Percentiles rank a stretch among this genome's conserved stretches.
These are phyloP conservation scores for Leptoteleia sp. DNA, from an alignment of 1,140 invertebrate genomes.

Conservation along the genomic window DNA sequence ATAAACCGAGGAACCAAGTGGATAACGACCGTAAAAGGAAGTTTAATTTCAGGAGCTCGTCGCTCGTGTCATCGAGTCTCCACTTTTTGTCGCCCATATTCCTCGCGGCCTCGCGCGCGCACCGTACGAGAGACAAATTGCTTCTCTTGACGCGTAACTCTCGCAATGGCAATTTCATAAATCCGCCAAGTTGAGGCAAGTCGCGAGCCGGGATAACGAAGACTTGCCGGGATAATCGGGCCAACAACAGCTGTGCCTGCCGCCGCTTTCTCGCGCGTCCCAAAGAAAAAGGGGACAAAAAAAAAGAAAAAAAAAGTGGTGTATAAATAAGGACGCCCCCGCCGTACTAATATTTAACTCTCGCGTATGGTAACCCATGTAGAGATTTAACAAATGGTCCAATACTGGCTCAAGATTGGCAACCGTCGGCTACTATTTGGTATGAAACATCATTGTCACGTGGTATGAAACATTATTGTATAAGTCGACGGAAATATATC, in stretches of 20 bases:
- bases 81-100: constrained; percentile 50
- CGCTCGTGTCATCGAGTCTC: constrained; percentile 23
- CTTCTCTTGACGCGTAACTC: constrained; percentile 65
- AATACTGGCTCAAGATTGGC: too few relatives aligned
- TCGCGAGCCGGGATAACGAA: constrained; percentile 30
- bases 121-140: constrained; percentile 68
- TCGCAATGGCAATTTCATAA: constrained; percentile 75
- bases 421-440: too few relatives aligned
- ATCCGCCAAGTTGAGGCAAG: constrained; percentile 65
- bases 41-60: constrained; percentile 27
- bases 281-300: too few relatives aligned
- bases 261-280: constrained; percentile 16
- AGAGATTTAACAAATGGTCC: too few relatives aligned
- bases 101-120: constrained; percentile 35
- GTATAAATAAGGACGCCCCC: too few relatives aligned
- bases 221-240: constrained; percentile 44
- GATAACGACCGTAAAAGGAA: constrained; percentile 33
- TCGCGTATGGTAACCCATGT: too few relatives aligned
- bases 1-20: too few relatives aligned
- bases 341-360: constrained; percentile 50
- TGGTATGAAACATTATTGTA: too few relatives aligned
- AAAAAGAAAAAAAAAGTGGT: too few relatives aligned
- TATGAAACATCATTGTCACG: too few relatives aligned
- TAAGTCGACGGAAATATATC: too few relatives aligned
- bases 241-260: constrained; percentile 1